phyloP scores from a whole-genome alignment of 1,140 invertebrate genomes.

The Drosophila tsacasi region DNA sequence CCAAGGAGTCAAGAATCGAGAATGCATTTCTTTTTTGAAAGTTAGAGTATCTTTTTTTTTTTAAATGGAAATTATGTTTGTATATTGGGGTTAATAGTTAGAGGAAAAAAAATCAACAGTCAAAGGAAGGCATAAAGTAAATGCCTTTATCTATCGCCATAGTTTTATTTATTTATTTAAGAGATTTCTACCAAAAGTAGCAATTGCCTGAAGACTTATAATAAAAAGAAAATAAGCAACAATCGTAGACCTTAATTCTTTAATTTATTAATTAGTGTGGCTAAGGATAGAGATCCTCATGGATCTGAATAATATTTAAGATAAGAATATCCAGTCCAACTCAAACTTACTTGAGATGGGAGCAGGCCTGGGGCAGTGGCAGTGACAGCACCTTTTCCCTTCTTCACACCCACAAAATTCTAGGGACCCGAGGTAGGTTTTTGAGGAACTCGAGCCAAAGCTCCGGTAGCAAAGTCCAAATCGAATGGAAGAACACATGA shows the following conservation, averaged over 20 bases:
- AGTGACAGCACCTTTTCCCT: background rate
- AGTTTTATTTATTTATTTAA: no score
- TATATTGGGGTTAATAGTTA: no score
- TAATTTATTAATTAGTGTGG: background rate
- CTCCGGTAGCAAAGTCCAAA: no score
- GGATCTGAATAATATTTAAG: background rate
- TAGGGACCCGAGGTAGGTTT: background rate
- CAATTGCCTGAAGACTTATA: no score
- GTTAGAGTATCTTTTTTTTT: background rate
- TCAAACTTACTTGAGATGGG: background rate
- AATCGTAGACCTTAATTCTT: no score
- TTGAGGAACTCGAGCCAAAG: background rate
- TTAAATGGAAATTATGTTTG: no score
- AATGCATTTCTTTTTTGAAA: background rate
- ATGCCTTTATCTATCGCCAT: no score
- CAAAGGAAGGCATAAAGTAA: no score
- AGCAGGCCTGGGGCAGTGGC: background rate
- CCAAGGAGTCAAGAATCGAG: conserved; percentile 16
- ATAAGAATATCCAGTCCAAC: no score
- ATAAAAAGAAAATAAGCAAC: no score
- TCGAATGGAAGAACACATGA: background rate
- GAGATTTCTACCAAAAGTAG: no score
- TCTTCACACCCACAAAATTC: background rate
- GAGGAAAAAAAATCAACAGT: no score
- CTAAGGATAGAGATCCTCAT: background rate